Evolutionary conservation across 2,113 vertebrate genomes (phyloP).

Genomic region (Uria aalge): DNA sequence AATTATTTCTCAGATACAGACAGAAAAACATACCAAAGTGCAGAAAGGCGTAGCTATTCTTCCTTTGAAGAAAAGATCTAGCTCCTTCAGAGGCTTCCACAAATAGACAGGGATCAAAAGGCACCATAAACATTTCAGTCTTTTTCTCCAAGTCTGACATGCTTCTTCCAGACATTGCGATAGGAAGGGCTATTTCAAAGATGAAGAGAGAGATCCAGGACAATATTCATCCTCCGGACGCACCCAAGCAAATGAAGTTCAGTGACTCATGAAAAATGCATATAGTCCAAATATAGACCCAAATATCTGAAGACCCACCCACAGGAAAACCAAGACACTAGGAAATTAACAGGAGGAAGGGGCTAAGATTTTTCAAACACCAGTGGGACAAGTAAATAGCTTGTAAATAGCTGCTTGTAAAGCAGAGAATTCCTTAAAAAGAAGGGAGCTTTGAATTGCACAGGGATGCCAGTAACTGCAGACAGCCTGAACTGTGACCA

Average conservation of each 20-base stretch:
- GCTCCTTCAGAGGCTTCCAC: background rate
- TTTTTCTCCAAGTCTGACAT: background rate
- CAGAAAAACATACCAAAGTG: background rate
- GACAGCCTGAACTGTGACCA: background rate
- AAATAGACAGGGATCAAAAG: background rate
- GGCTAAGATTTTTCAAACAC: background rate
- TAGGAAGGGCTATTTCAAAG: background rate
- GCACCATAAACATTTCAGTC: background rate
- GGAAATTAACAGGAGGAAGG: background rate
- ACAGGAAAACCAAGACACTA: background rate
- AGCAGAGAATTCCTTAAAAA: background rate
- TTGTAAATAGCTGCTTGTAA: background rate
- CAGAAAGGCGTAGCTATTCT: background rate
- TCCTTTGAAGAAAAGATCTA: background rate
- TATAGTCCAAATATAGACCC: background rate
- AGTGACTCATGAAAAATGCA: background rate
- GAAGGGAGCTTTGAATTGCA: background rate
- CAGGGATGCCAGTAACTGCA: background rate
- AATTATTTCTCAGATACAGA: background rate
- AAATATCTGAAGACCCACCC: background rate
- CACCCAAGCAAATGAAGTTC: background rate
- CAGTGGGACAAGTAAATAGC: background rate
- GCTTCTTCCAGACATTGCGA: background rate
- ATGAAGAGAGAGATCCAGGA: background rate
- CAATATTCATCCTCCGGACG: background rate